Percentiles rank a stretch among this genome's conserved stretches.
Conservation (phyloP, 2,797 vertebrate species). For the Iguana delicatissima region DNA sequence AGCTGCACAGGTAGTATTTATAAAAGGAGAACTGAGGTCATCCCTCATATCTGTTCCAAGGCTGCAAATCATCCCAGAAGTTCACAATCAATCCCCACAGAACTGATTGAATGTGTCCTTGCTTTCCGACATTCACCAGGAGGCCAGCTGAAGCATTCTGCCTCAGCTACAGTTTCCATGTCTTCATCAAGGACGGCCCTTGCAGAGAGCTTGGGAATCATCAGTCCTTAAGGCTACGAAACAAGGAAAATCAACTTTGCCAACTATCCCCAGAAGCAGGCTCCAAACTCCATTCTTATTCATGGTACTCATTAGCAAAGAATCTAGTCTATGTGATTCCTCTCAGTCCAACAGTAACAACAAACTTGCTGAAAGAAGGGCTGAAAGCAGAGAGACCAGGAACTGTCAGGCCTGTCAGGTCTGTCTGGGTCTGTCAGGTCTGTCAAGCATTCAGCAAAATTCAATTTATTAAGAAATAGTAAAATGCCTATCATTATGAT, state of each 20-base stretch:
- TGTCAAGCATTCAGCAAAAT: neutral
- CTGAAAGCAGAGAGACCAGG: neutral
- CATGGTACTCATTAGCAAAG: neutral
- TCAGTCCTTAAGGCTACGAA: neutral
- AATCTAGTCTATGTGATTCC: neutral
- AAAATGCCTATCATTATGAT: neutral
- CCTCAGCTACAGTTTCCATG: too few species aligned
- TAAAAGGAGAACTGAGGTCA: neutral
- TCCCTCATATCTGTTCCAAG: neutral
- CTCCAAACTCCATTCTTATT: neutral
- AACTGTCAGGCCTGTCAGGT: neutral
- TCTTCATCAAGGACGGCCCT: neutral
- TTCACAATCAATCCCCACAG: neutral
- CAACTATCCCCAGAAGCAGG: neutral
- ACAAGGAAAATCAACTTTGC: neutral
- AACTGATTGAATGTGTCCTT: neutral
- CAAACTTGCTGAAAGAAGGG: neutral
- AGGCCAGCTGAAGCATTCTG: neutral
- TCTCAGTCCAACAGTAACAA: neutral
- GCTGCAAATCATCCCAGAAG: too few species aligned
- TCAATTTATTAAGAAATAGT: neutral
- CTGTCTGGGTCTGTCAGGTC: neutral
- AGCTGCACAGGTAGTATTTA: neutral
- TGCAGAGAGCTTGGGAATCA: neutral
- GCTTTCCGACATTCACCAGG: neutral